Evolutionary conservation across 2,113 vertebrate species (phyloP).

Genomic region (Mixornis gularis): DNA sequence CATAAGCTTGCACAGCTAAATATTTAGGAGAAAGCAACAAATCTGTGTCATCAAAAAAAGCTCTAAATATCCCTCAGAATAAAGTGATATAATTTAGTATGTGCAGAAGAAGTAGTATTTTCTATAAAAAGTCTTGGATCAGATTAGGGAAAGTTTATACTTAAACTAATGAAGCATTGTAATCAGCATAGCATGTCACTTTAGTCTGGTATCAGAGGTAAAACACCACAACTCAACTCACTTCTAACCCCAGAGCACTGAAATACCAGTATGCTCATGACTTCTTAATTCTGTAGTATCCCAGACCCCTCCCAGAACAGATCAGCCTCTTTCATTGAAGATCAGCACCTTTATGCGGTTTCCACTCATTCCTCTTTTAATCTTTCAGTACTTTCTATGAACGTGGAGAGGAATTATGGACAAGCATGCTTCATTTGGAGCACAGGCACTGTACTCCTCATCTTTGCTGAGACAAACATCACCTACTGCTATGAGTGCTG

Average conservation of each 20-base stretch:
- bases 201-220: not conserved
- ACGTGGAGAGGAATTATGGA: not conserved
- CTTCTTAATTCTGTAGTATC: not conserved
- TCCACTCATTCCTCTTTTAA: not conserved
- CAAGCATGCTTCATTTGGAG: accelerated
- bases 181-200: not conserved
- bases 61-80: not conserved
- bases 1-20: not conserved
- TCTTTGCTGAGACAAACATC: not conserved
- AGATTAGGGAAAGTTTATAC: not conserved
- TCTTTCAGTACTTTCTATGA: not conserved
- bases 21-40: slow-evolving; percentile 24
- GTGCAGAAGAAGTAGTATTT: not conserved
- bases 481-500: not conserved
- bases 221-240: not conserved
- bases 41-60: not conserved
- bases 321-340: not conserved
- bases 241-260: not conserved
- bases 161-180: not conserved
- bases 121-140: not conserved
- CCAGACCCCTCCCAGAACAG: not conserved
- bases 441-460: not conserved
- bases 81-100: not conserved
- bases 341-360: not conserved
- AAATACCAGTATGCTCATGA: not conserved